Conservation (phyloP, 2,797 vertebrate genomes). For the Sebastes miniatus region DNA sequence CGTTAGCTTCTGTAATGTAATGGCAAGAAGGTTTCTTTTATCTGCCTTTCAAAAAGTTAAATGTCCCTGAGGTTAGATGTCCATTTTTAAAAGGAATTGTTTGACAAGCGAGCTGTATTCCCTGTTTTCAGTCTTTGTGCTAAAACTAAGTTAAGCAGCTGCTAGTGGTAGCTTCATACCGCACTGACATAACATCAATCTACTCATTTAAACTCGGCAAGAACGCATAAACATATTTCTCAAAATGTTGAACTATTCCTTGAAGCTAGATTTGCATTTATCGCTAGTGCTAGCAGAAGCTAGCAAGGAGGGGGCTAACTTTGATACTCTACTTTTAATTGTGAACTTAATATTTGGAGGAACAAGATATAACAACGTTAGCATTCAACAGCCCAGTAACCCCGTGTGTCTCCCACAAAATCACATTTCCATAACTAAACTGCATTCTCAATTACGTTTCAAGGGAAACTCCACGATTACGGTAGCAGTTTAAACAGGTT, state of each 20-base stretch:
- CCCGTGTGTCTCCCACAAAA: too few relatives aligned
- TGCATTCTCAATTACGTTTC: too few relatives aligned
- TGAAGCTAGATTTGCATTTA: too few relatives aligned
- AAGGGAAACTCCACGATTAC: too few relatives aligned
- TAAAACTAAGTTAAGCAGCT: not conserved
- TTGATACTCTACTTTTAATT: not conserved
- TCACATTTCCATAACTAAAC: too few relatives aligned
- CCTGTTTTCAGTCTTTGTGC: not conserved
- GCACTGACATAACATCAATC: too few relatives aligned
- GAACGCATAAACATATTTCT: too few relatives aligned
- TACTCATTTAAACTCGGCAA: too few relatives aligned
- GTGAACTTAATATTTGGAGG: not conserved
- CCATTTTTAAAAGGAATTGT: not conserved
- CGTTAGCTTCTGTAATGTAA: not conserved
- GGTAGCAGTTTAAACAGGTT: too few relatives aligned
- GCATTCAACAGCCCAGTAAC: not conserved
- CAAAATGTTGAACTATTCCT: too few relatives aligned
- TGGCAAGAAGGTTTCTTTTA: too few relatives aligned
- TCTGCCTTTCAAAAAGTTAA: not conserved
- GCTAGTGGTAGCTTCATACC: not conserved
- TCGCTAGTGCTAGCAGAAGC: not conserved
- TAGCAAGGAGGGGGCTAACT: not conserved
- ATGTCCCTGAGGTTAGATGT: not conserved
- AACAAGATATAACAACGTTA: not conserved
- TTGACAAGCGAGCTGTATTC: not conserved